phyloP scores from a whole-genome alignment of 2,797 vertebrate species.

The Dromococcyx pavoninus region DNA sequence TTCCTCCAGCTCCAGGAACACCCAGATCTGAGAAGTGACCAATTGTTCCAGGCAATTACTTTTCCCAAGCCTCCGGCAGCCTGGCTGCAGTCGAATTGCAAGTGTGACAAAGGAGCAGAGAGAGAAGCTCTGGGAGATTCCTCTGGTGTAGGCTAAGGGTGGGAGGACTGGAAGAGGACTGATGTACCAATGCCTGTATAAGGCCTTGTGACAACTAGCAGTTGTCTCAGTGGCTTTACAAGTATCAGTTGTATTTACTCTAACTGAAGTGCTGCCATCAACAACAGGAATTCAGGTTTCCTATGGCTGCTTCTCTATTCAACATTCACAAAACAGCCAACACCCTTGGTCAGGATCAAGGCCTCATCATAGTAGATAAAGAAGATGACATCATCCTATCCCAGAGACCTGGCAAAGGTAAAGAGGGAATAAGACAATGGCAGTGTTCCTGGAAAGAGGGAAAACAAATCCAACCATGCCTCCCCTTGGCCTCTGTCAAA shows the following conservation, averaged over 20 bases:
- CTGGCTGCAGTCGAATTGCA: background rate
- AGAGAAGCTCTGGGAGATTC: background rate
- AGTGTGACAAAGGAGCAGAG: background rate
- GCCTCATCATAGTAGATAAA: slow-evolving; percentile 28
- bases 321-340: slow-evolving; percentile 25
- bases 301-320: slow-evolving; percentile 2
- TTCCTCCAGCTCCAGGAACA: background rate
- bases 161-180: slow-evolving; percentile 7
- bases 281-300: slow-evolving; percentile 24
- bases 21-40: rapidly evolving
- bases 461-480: slow-evolving; percentile 1
- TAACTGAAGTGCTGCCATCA: slow-evolving; percentile 5
- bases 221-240: slow-evolving; percentile 32
- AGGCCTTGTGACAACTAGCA: slow-evolving; percentile 3
- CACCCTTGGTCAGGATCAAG: slow-evolving; percentile 47
- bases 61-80: background rate
- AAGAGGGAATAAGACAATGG: slow-evolving; percentile 24
- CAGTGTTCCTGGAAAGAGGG: slow-evolving; percentile 7
- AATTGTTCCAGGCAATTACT: background rate
- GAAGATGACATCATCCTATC: background rate
- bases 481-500: slow-evolving; percentile 4
- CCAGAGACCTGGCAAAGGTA: slow-evolving; percentile 31
- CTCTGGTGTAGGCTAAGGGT: background rate
- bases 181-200: background rate
- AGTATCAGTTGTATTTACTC: slow-evolving; percentile 35